Evolutionary conservation across 2,113 vertebrate species (phyloP).

Genomic region (Rhadina sibilatrix): DNA sequence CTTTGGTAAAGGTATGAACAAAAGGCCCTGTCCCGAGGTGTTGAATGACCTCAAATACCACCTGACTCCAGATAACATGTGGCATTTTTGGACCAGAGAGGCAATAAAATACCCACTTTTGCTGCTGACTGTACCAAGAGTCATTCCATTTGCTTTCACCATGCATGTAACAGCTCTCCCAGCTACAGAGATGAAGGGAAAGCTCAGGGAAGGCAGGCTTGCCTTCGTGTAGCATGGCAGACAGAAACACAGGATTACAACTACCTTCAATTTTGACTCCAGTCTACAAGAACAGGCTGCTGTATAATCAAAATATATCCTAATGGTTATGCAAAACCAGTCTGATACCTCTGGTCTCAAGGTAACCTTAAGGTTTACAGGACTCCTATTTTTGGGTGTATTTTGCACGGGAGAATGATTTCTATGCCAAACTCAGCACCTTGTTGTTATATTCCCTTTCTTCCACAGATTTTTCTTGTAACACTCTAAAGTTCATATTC

Average conservation of each 20-base stretch:
- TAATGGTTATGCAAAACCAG: not conserved
- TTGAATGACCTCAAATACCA: not conserved
- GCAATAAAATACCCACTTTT: not conserved
- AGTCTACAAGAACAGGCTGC: not conserved
- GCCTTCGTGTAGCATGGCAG: not conserved
- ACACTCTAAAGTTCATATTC: not conserved
- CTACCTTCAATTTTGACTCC: not conserved
- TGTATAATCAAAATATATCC: not conserved
- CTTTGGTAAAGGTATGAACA: not conserved
- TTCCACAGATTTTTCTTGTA: not conserved
- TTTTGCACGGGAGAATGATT: not conserved
- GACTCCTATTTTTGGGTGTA: not conserved
- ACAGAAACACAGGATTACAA: not conserved
- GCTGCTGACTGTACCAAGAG: not conserved
- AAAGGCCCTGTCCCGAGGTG: not conserved
- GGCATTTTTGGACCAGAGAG: not conserved
- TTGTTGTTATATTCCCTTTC: not conserved
- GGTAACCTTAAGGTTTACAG: not conserved
- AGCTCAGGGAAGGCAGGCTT: not conserved
- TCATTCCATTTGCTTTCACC: not conserved
- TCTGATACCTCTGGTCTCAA: not conserved
- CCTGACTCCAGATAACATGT: accelerated
- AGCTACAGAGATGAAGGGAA: not conserved
- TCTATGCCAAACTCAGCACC: not conserved
- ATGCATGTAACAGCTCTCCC: not conserved